Conservation (phyloP, 2,113 vertebrate species). For the Caranx melampygus region DNA sequence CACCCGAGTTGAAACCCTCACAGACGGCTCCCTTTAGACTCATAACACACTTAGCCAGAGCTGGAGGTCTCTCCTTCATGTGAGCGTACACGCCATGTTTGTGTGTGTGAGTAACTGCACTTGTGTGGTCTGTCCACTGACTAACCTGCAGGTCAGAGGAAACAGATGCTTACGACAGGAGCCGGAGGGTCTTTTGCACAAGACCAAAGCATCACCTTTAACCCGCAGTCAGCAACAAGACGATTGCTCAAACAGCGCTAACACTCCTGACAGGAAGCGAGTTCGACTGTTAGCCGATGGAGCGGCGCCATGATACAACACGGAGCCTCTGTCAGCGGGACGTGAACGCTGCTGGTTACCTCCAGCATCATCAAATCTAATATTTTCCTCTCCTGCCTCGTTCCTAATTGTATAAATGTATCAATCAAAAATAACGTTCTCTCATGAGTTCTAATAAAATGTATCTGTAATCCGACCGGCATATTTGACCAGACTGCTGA, state of each 20-base stretch:
- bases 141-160: constrained; percentile 53
- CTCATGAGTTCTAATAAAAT: too few species aligned
- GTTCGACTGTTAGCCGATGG: background rate
- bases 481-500: background rate
- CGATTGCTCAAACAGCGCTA: constrained; percentile 48
- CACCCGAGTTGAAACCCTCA: background rate
- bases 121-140: constrained; percentile 2
- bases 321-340: background rate
- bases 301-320: background rate
- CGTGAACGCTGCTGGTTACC: too few species aligned
- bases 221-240: constrained; percentile 32
- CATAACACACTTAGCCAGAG: constrained; percentile 5
- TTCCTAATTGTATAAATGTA: too few species aligned
- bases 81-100: background rate
- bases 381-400: too few species aligned
- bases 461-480: too few species aligned
- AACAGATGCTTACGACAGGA: constrained; percentile 61
- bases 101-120: background rate
- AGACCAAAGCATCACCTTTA: constrained; percentile 40
- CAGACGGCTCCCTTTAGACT: constrained; percentile 17
- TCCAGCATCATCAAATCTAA: too few species aligned
- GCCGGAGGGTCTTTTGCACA: constrained; percentile 28
- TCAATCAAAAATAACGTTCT: too few species aligned
- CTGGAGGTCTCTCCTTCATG: constrained; percentile 14
- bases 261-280: constrained; percentile 27